Evolutionary conservation across 2,113 vertebrate species (phyloP).

Genomic region (Ardeotis arabs): DNA sequence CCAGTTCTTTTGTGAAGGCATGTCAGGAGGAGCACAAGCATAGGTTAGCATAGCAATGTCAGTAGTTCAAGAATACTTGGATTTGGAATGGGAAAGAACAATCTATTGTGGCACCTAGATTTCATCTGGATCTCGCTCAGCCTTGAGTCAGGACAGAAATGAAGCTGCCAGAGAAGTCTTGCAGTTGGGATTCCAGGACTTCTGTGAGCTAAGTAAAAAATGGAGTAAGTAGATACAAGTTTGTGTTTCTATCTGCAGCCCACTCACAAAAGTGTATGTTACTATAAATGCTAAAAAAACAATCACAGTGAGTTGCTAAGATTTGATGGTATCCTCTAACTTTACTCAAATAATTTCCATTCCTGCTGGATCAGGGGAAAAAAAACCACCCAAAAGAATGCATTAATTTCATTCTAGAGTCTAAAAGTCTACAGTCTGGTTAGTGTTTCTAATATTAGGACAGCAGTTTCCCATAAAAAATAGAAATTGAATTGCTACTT

Average conservation of each 20-base stretch:
- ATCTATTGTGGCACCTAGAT: background rate
- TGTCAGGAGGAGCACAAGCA: background rate
- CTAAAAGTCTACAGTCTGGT: background rate
- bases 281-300: background rate
- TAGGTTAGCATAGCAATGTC: background rate
- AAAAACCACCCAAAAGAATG: background rate
- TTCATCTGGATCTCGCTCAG: background rate
- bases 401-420: background rate
- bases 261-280: background rate
- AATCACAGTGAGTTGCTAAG: background rate
- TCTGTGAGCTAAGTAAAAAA: background rate
- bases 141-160: background rate
- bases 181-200: background rate
- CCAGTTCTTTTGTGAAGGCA: background rate
- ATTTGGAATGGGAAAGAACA: background rate
- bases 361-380: background rate
- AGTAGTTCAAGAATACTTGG: background rate
- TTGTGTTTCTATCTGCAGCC: background rate
- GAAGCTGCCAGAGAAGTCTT: background rate
- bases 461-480: background rate
- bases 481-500: background rate
- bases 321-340: background rate
- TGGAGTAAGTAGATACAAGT: fast-evolving
- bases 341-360: background rate
- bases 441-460: background rate